Evolutionary conservation across 2,113 vertebrate genomes (phyloP).

Genomic region (Riparia riparia): DNA sequence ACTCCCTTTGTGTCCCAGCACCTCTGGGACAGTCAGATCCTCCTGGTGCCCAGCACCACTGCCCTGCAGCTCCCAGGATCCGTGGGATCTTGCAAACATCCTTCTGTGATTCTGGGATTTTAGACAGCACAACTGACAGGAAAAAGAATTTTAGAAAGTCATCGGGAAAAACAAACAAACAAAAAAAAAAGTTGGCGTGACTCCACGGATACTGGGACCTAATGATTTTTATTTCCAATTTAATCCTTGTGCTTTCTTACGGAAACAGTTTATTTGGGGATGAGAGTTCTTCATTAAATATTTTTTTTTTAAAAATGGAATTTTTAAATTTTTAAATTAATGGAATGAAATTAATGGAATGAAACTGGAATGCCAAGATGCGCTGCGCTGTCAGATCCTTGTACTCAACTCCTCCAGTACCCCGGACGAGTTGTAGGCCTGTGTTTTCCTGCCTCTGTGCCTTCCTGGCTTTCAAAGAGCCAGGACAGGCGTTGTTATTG

Average conservation of each 20-base stretch:
- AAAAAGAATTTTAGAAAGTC: not conserved
- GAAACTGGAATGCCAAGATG: not conserved
- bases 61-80: not conserved
- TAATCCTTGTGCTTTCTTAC: not conserved
- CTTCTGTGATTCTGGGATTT: not conserved
- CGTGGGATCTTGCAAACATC: accelerated
- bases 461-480: conserved; percentile 60
- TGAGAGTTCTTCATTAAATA: not conserved
- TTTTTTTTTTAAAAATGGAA: no score
- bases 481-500: conserved; percentile 54
- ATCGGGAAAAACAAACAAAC: not conserved
- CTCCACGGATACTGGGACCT: not conserved
- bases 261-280: conserved; percentile 28
- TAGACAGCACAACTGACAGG: not conserved
- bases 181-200: not conserved
- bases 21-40: not conserved
- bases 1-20: not conserved
- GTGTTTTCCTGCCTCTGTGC: conserved; percentile 74
- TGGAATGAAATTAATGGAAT: not conserved
- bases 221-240: conserved; percentile 34
- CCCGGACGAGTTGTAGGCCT: conserved; percentile 46
- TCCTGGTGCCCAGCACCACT: not conserved
- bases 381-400: conserved; percentile 52
- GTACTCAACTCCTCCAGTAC: conserved; percentile 35
- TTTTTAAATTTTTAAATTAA: no score